A percentile compares a stretch with the other conserved stretches of the same genome.
Conservation (phyloP, 2,113 vertebrate genomes). For the Podiceps cristatus region DNA sequence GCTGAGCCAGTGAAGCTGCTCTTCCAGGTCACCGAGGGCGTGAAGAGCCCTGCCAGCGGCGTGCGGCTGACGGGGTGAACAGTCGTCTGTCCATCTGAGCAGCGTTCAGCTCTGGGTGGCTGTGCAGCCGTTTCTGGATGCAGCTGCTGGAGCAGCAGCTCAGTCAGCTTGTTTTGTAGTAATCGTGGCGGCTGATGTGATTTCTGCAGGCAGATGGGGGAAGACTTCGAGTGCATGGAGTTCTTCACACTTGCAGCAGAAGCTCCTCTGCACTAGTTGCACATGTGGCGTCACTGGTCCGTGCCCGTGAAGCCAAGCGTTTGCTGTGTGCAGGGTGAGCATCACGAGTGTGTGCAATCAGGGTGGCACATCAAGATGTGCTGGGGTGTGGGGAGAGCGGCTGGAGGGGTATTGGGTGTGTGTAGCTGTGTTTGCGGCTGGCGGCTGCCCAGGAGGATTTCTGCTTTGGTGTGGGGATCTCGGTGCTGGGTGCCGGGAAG, state of each 20-base stretch:
- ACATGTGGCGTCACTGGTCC: accelerated
- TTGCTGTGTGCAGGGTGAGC: accelerated
- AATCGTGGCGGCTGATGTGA: neutral
- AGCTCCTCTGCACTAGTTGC: accelerated
- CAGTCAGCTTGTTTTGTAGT: neutral
- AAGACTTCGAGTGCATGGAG: neutral
- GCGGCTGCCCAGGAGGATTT: neutral
- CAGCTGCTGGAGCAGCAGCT: accelerated
- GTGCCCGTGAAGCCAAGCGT: accelerated
- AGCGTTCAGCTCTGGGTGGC: accelerated
- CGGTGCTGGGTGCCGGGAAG: accelerated
- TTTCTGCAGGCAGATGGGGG: neutral
- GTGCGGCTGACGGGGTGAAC: accelerated
- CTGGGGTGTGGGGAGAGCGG: neutral
- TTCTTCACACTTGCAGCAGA: neutral
- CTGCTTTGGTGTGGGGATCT: accelerated
- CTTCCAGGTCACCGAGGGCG: neutral
- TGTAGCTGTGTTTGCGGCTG: accelerated
- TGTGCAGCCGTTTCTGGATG: accelerated
- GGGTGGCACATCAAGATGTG: accelerated
- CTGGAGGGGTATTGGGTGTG: accelerated
- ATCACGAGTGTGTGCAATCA: accelerated
- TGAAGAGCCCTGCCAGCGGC: accelerated
- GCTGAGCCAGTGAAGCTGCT: neutral
- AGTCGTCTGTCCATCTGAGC: accelerated